These are phyloP conservation scores for Drosophila quinaria DNA, from an alignment of 2,888 invertebrate species.

Conservation along the genomic window DNA sequence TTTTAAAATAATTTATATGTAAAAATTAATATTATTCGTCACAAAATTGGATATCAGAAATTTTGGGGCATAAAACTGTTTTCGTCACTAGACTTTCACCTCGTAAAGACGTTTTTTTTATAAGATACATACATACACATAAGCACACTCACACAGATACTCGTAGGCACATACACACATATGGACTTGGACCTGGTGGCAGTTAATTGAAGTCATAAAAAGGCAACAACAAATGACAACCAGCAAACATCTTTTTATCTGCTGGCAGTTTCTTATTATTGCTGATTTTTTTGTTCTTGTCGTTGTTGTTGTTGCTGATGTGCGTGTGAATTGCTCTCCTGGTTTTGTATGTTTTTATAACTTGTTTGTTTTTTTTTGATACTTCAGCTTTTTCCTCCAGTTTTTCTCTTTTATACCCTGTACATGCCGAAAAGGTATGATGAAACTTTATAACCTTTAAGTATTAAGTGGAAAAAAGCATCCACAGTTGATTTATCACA, in stretches of 20 bases:
- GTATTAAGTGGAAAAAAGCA: neutral
- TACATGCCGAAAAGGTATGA: neutral
- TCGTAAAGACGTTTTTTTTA: no score
- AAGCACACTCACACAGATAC: conserved; percentile 33
- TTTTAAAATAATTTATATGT: no score
- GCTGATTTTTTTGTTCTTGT: conserved; percentile 7
- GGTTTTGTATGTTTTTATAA: conserved; percentile 60
- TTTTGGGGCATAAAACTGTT: no score
- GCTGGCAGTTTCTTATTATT: conserved; percentile 19
- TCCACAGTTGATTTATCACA: neutral
- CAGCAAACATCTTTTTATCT: conserved; percentile 74
- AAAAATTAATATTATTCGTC: no score
- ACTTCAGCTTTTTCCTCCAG: conserved; percentile 22
- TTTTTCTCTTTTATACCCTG: conserved; percentile 47
- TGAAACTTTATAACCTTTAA: neutral
- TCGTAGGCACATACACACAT: conserved; percentile 31
- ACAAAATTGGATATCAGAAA: no score
- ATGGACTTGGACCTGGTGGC: conserved; percentile 58
- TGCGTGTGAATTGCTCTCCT: conserved; percentile 78
- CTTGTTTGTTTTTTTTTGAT: conserved; percentile 49
- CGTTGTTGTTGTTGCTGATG: no score
- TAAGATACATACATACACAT: conserved; percentile 5
- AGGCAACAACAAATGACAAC: conserved; percentile 59
- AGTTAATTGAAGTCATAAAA: conserved; percentile 80
- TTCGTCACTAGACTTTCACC: no score